Evolutionary conservation across 2,888 invertebrate genomes (phyloP), one percentile per base, ranked within the genome.

Genomic region (Tachina fera): DNA sequence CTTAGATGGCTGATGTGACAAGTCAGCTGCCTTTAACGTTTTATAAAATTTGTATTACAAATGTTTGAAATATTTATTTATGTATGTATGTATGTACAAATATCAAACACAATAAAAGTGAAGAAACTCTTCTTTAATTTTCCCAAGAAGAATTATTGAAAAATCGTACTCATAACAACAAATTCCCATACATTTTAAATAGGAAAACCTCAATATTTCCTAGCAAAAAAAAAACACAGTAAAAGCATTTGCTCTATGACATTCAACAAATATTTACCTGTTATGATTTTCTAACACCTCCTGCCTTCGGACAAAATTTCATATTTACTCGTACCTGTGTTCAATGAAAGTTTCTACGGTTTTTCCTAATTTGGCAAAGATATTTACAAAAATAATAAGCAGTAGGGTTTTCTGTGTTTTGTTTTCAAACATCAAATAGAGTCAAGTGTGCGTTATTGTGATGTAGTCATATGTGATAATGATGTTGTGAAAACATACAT

Each of bases 231-330:
- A 81, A 60, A 61, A 9, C 47, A 51, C 63, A 31, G 31, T 71
- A 41, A 8, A 71, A 81, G 79, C 49, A 68, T 10, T 3, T 9
- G 13, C 5, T 56, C 9, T 13, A 53, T 53, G 51, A 81, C 80
- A 75, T 83, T 87, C 84, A 87, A 88, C 89, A 88, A 89, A 89
- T 89, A 87, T 89, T 90, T 91, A 90, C 90, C 90, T 90, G 89
- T 89, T 84, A 84, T 63, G 70, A 88, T 63, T 61, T 83, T 76
- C 4, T 76, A 78, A 78, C 84, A 79, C 65, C 72, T 77, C 43
- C 49, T 58, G 82, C 58, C 9, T 31, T 72, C 10, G 41, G 9
- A 47, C 45, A n/a, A 82, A 84, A 84, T 77, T 81, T 71, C 88
- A 31, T 1, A 5, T 31, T 31, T 31, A 31, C 5, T 31, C 31